Evolutionary conservation across 2,797 vertebrate species (phyloP).

Genomic region (Peromyscus nudipes): DNA sequence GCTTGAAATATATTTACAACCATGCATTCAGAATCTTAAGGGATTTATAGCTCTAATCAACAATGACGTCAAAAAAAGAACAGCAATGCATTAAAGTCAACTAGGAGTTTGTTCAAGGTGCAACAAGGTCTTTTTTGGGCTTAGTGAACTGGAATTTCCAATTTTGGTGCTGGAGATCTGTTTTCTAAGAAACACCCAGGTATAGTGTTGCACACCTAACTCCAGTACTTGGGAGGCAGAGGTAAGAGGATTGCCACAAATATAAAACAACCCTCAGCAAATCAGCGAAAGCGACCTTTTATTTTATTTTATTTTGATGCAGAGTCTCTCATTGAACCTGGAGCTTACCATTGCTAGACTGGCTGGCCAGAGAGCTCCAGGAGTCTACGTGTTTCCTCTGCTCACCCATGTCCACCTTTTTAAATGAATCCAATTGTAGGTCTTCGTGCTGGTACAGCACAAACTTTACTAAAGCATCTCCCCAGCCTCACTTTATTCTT

Average conservation of each 20-base stretch:
- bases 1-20: constrained; percentile 38
- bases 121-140: not conserved
- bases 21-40: not conserved
- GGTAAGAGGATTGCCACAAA: not conserved
- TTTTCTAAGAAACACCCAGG: not conserved
- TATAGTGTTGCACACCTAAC: not conserved
- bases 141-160: not conserved
- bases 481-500: not conserved
- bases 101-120: constrained; percentile 11
- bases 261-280: not conserved
- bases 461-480: not conserved
- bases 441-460: not conserved
- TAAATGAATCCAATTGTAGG: not conserved
- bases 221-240: not conserved
- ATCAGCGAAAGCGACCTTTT: not conserved
- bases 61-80: not conserved
- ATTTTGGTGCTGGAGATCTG: not conserved
- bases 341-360: too few relatives aligned
- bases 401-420: not conserved
- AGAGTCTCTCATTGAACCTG: not conserved
- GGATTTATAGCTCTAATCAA: constrained; percentile 35
- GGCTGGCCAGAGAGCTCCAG: not conserved
- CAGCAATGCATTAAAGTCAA: not conserved
- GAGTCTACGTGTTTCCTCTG: not conserved
- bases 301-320: not conserved